These are phyloP conservation scores for Artemia sinica DNA, from an alignment of 2,888 invertebrate genomes.

Conservation along the genomic window DNA sequence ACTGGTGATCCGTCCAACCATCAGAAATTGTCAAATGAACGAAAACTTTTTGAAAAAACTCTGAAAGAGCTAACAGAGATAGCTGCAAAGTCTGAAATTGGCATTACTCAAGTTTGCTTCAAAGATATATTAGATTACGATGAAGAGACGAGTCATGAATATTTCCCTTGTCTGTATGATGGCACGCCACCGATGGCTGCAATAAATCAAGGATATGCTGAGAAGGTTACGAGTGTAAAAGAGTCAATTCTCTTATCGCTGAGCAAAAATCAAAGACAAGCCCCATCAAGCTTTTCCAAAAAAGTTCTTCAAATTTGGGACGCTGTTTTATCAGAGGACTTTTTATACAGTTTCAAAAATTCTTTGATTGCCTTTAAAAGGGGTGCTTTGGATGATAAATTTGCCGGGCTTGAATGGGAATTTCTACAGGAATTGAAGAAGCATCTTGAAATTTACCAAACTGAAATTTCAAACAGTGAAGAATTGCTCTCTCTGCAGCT, in stretches of 20 bases:
- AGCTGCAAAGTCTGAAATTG: not conserved
- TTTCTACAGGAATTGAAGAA: not conserved
- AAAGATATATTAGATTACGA: not conserved
- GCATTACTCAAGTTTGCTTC: not conserved
- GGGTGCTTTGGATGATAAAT: not conserved
- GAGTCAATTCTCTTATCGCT: not conserved
- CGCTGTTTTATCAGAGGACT: not conserved
- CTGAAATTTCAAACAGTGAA: not conserved
- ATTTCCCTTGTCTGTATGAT: not conserved
- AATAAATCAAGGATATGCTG: not conserved
- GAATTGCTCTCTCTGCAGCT: not conserved
- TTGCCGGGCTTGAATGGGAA: constrained; percentile 3
- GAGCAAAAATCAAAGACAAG: not conserved
- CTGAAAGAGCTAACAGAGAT: not conserved
- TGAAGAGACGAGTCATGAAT: not conserved
- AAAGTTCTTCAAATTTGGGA: not conserved
- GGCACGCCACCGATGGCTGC: constrained; percentile 6
- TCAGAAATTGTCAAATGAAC: not conserved
- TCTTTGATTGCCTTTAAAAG: not conserved
- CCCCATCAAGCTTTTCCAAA: not conserved
- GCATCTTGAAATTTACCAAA: not conserved
- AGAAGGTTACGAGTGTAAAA: not conserved
- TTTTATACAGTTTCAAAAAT: not conserved
- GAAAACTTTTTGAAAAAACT: not conserved
- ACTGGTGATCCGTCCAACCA: not conserved